Base-by-base conservation (phyloP, 2,888 invertebrate genomes). In the Arctia plantaginis region DNA sequence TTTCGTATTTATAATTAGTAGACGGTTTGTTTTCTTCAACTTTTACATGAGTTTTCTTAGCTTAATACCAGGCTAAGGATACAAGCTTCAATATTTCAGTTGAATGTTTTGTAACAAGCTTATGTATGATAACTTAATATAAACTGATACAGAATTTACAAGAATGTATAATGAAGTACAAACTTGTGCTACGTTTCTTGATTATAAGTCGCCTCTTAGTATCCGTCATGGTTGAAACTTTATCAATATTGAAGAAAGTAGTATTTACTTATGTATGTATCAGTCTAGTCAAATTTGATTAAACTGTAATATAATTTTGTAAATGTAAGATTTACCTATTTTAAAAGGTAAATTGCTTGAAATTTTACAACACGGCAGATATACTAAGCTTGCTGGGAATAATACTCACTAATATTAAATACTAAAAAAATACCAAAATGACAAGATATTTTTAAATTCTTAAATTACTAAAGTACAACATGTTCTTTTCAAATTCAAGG, bases 21-120 rank as follows among this genome's bases (percentile, higher is more conserved):
- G 27, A 27, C 27, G 59, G 27, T 7, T 62, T 30, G 59, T 62
- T 30, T 12, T 27, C 18, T 15, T 62, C 1, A 62, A 62, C 59
- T 62, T 30, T 62, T 18, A 62, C 59, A 27, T 62, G 59, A 62
- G 30, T 62, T 30, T 30, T 30, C 27, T 15, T 30, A 62, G 59
- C 30, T 62, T 62, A 62, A 62, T 62, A 44, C 59, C 13, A 62
- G 30, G 30, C 59, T 30, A 62, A 62, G 30, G 59, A 55, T 59
- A 68, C 47, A 44, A 74, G 66, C 51, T 72, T 69, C 62, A 64
- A 72, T 75, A 73, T 76, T 76, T 64, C 15, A 74, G 12, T 66
- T 47, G 39, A 77, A 71, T 73, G 47, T 74, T 71, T 47, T 75
- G 15, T 35, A 44, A 69, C 69, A 72, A 72, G 12, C 39, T 65